Percentiles rank a stretch among this genome's conserved stretches.
phyloP scores from a whole-genome alignment of 2,113 vertebrate species.

The Helogale parvula region DNA sequence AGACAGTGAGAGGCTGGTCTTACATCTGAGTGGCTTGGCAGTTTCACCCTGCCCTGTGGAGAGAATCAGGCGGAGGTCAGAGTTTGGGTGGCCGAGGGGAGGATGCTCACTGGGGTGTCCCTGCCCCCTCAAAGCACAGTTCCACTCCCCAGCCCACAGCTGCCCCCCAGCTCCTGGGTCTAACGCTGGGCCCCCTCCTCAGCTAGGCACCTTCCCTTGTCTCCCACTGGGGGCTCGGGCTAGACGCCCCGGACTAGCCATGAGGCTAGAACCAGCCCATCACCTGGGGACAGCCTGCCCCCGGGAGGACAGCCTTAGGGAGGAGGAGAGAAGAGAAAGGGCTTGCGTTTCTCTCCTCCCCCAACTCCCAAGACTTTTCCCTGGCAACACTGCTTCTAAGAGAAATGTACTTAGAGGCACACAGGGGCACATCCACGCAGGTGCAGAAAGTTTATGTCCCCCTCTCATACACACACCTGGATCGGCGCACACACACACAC shows the following conservation, averaged over 20 bases:
- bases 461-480: not conserved
- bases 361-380: not conserved
- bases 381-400: not conserved
- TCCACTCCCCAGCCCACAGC: not conserved
- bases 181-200: not conserved
- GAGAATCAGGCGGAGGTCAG: conserved; percentile 87
- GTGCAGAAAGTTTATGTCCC: not conserved
- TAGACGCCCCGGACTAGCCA: not conserved
- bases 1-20: conserved; percentile 82
- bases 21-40: conserved; percentile 91
- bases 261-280: not conserved
- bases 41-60: conserved; percentile 90
- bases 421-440: not conserved
- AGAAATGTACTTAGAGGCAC: not conserved
- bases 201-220: not conserved
- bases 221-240: not conserved
- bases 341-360: not conserved
- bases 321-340: not conserved
- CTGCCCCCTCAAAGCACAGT: not conserved
- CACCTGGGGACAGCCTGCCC: not conserved
- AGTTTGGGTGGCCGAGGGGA: conserved; percentile 54
- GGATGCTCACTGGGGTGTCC: conserved; percentile 17
- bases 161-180: not conserved
- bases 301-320: not conserved
- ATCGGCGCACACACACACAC: not conserved